These are phyloP conservation scores for Nerophis lumbriciformis DNA, from an alignment of 2,113 vertebrate species.

Conservation along the genomic window DNA sequence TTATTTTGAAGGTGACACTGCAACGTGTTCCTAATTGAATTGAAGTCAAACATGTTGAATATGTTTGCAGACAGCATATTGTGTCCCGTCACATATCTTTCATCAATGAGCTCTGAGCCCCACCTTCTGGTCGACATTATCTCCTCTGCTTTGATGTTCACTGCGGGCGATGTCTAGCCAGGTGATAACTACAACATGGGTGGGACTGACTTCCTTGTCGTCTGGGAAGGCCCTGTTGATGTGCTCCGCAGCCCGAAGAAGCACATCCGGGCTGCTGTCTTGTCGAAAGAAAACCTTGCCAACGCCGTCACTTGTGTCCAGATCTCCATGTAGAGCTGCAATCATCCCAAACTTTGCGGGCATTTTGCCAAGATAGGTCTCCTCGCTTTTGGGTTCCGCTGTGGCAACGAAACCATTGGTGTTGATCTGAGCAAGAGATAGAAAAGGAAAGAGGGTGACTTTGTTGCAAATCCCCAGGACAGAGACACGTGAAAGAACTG, in stretches of 20 bases:
- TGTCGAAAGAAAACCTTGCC: conserved; percentile 83
- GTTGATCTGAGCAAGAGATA: conserved; percentile 72
- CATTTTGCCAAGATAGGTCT: conserved; percentile 76
- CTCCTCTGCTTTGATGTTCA: conserved; percentile 45
- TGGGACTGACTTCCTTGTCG: conserved; percentile 66
- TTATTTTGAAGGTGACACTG: too few species aligned
- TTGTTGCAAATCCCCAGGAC: conserved; percentile 6
- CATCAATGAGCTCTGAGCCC: conserved; percentile 12
- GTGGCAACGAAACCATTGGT: conserved; percentile 86
- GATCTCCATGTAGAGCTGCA: conserved; percentile 81
- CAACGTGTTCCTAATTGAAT: too few species aligned
- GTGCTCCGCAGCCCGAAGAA: conserved; percentile 65
- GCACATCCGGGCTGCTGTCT: conserved; percentile 69
- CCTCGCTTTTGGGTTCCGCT: conserved; percentile 69
- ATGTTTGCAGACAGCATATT: too few species aligned
- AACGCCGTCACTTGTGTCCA: conserved; percentile 78
- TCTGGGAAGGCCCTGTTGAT: conserved; percentile 80
- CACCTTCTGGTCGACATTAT: conserved; percentile 70
- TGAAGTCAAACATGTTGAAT: too few species aligned
- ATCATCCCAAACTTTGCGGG: conserved; percentile 79
- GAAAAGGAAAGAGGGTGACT: not conserved
- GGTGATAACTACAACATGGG: conserved; percentile 75
- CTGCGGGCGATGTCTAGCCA: conserved; percentile 78
- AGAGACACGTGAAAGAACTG: conserved; percentile 9
- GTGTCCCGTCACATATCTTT: not conserved